A percentile compares a stretch with the other conserved stretches of the same genome.
phyloP scores from a whole-genome alignment of 2,113 vertebrate species.

The Malurus alboscapulatus region DNA sequence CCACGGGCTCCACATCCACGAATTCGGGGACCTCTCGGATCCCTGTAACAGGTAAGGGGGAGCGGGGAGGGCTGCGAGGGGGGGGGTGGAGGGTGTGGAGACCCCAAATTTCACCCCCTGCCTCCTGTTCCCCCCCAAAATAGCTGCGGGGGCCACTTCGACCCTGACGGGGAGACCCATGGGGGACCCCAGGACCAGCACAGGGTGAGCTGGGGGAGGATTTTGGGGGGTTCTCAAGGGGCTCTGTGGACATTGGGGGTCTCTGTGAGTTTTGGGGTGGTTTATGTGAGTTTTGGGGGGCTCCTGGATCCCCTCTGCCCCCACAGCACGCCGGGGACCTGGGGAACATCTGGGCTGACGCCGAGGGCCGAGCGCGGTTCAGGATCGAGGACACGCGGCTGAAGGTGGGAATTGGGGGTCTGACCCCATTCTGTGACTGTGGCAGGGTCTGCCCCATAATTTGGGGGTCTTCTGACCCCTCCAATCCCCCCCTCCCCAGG shows the following conservation, averaged over 20 bases:
- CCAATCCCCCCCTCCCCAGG: slow-evolving; percentile 57
- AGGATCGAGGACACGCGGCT: slow-evolving; percentile 81
- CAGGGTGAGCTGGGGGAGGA: slow-evolving; percentile 72
- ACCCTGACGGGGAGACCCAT: slow-evolving; percentile 81
- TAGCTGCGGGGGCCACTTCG: slow-evolving; percentile 90
- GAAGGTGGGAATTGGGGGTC: slow-evolving; percentile 74
- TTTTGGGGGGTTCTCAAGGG: too few species aligned
- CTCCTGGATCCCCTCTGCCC: too few species aligned
- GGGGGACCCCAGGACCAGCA: slow-evolving; percentile 81
- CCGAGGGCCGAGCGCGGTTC: slow-evolving; percentile 80
- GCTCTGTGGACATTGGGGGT: neutral
- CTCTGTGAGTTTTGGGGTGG: too few species aligned
- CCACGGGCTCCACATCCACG: too few species aligned
- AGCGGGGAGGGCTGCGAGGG: too few species aligned
- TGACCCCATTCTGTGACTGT: neutral
- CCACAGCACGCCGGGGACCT: slow-evolving; percentile 86
- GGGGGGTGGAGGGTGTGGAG: too few species aligned
- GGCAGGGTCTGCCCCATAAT: neutral
- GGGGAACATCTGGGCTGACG: slow-evolving; percentile 80
- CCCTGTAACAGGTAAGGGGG: too few species aligned
- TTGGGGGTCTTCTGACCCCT: neutral
- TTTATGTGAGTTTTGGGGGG: too few species aligned
- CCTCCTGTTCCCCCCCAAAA: neutral
- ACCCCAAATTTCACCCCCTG: neutral
- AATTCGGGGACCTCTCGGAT: too few species aligned